Evolutionary conservation across 2,113 vertebrate species (phyloP), one percentile per base, ranked within the genome.

Genomic region (Pedionomus torquatus): DNA sequence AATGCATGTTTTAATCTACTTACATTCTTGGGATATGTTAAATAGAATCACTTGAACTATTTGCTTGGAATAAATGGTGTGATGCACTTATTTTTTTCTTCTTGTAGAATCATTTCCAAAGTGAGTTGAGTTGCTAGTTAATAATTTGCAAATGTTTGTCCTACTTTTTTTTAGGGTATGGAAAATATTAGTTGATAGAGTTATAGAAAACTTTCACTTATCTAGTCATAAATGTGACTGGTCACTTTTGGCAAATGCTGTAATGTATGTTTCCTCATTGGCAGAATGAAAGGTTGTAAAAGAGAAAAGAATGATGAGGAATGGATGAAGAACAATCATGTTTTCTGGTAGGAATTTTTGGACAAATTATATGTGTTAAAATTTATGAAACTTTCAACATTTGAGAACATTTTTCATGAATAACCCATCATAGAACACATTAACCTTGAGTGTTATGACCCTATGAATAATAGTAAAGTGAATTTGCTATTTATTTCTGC

Each of bases 301-400:
- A 90, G 46, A 80, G 13, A 52, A 52, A 46, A 41, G n/a, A 58
- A 49, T 33, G 26, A 57, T 71, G 39, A 90, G 82, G 90, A 83
- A 68, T 51, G 30, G 58, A 66, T n/a, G 66, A 81, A 65, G 60
- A 86, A 24, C n/a, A 81, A 20, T 4, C 18, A 55, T n/a, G 39
- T 23, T 92, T 96, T 84, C 72, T 78, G 26, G 5, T 70, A 80
- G 30, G 41, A 94, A 48, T 78, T 55, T 69, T 61, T 58, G 5
- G 58, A 74, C 48, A 94, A 94, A 83, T 87, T 68, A 20, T 33
- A 14, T 70, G 11, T 63, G 13, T 64, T 93, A 92, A 86, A 87
- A 77, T 93, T 79, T 66, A 93, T 72, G 64, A 87, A 94, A 82
- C 68, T 87, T 94, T 65, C 33, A 80, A 39, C 48, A 79, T 89